Evolutionary conservation across 2,888 invertebrate species (phyloP).

Genomic region (Luperina nickerlii): DNA sequence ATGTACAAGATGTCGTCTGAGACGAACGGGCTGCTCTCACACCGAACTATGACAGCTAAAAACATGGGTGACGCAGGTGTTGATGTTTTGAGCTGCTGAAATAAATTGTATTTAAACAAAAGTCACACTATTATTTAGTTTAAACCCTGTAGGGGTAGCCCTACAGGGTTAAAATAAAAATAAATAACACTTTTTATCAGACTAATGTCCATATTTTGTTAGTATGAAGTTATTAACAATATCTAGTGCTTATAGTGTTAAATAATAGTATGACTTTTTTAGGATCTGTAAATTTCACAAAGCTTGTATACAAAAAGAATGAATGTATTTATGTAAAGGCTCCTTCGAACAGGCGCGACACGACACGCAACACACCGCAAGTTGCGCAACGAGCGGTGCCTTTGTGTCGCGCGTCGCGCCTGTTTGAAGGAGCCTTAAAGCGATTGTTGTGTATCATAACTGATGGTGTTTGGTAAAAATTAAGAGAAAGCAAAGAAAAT

Average conservation of each 20-base stretch:
- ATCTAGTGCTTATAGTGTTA: not conserved
- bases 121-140: not conserved
- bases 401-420: no score
- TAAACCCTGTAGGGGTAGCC: not conserved
- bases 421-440: no score
- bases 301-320: not conserved
- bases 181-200: no score
- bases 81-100: not conserved
- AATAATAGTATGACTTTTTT: not conserved
- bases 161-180: not conserved
- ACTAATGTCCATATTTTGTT: not conserved
- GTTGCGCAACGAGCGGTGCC: no score
- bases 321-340: not conserved
- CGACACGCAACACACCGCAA: no score
- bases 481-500: not conserved
- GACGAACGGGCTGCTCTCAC: slow-evolving; percentile 50
- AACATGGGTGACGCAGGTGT: not conserved
- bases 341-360: no score
- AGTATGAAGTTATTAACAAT: no score
- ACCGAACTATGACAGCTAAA: slow-evolving; percentile 37
- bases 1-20: slow-evolving; percentile 67
- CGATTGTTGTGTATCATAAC: not conserved
- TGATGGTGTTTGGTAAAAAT: not conserved
- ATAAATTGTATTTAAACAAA: not conserved
- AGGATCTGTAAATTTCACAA: not conserved